Evolutionary conservation across 1,140 invertebrate genomes (phyloP), one percentile per base, ranked within the genome.

Genomic region (Phymorhynchus buccinoides): DNA sequence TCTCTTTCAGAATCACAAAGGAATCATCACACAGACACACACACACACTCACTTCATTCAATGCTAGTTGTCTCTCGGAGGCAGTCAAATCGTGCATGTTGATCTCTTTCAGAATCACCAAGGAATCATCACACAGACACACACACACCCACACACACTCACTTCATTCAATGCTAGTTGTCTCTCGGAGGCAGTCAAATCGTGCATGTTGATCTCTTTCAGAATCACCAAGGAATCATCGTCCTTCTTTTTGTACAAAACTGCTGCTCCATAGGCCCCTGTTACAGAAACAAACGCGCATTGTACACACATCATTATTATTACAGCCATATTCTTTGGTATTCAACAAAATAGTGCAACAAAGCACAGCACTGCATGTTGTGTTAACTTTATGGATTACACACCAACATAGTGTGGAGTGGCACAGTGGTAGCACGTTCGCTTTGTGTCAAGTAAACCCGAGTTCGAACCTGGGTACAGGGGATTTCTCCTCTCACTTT

Each of bases 91-190:
- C 96, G 88, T 95, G 94, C 93, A 96, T 95, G 91, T 96, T 96
- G 39, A 96, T 96, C 91, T 96, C 96, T 90, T 96, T 97, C 7
- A 96, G 94, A 9, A 96, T 96, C 1, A 96, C 96, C 78, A 96
- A 89, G 78, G 94, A 94, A 66, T 95, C 48, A 52, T 18, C n/a
- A n/a, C n/a, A n/a, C n/a, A n/a, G n/a, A n/a, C n/a, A n/a, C n/a
- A 52, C 48, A 66, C 18, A 66, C 62, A 30, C 44, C 0, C 41
- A 22, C 42, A 41, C 35, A 62, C 80, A 86, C 86, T 92, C 68
- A 96, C 96, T 93, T 97, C 96, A 92, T 96, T 96, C 79, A 97
- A 94, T 27, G 96, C 95, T 91, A 96, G 92, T 90, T 96, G 95
- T 80, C 96, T 91, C 89, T 96, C 96, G 1, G 94, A 89, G 3